phyloP scores from a whole-genome alignment of 64 coral and sea anemone genomes.

The Actinia tenebrosa region DNA sequence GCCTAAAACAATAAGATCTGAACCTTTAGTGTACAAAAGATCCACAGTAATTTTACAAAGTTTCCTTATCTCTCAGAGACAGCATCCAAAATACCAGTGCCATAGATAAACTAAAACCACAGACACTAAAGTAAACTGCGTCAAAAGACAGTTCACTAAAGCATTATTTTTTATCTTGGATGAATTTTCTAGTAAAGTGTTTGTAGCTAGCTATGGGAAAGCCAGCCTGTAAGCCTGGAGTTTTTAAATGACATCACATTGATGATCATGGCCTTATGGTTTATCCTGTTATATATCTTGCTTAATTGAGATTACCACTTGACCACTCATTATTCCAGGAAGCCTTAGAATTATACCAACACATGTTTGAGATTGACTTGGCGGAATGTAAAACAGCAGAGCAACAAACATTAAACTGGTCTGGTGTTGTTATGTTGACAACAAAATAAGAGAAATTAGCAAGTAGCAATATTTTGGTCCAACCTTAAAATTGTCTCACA shows the following conservation, averaged over 20 bases:
- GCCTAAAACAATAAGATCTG: neutral
- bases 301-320: neutral
- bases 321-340: neutral
- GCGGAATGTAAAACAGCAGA: neutral
- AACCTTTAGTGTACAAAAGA: neutral
- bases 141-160: neutral
- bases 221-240: no score
- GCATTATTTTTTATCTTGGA: neutral
- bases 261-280: neutral
- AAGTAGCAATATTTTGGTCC: no score
- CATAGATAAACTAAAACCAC: neutral
- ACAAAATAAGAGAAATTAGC: no score
- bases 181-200: neutral
- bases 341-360: neutral
- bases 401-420: no score
- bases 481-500: no score
- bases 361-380: neutral
- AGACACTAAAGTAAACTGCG: constrained; percentile 2
- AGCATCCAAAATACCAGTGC: neutral
- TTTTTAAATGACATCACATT: neutral
- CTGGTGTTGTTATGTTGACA: no score
- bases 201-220: neutral
- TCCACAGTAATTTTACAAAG: neutral
- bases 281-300: neutral
- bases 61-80: neutral